Conservation (phyloP, 2,797 vertebrate genomes). For the Tragelaphus eurycerus region DNA sequence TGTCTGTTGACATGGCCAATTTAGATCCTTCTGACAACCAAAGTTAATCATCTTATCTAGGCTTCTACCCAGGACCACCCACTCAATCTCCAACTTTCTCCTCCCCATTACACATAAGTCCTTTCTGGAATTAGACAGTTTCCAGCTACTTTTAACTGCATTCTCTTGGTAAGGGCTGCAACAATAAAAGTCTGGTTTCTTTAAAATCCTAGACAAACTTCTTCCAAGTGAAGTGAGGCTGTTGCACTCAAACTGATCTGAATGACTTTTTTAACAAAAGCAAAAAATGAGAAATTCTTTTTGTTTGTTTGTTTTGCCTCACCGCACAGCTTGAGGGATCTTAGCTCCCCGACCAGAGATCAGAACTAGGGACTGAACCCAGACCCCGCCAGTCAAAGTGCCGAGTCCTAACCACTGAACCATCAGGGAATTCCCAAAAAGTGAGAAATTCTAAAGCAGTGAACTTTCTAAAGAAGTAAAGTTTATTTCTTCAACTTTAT, state of each 20-base stretch:
- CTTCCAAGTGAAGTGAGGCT: constrained; percentile 16
- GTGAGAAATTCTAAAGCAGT: constrained; percentile 39
- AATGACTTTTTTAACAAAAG: background rate
- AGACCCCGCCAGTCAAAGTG: background rate
- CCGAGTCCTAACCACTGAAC: background rate
- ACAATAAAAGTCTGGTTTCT: background rate
- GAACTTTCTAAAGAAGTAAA: constrained; percentile 47
- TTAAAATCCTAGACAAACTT: constrained; percentile 29
- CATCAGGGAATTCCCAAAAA: background rate
- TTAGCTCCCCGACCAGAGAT: background rate
- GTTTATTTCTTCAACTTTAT: constrained; percentile 31
- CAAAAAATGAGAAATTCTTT: constrained; percentile 19
- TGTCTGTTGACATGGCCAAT: background rate
- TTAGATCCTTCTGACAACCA: constrained; percentile 8
- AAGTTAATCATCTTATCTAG: background rate
- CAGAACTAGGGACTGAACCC: background rate
- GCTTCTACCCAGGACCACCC: background rate
- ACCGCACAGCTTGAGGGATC: background rate
- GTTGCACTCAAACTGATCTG: background rate
- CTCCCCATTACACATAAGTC: background rate
- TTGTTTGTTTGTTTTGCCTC: background rate
- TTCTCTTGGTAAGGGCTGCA: background rate
- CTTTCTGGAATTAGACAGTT: background rate
- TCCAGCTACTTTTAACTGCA: background rate
- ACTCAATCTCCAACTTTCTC: background rate